Percentiles rank a stretch among this genome's conserved stretches.
phyloP scores from a whole-genome alignment of 2,113 vertebrate genomes.

The Cavia porcellus region DNA sequence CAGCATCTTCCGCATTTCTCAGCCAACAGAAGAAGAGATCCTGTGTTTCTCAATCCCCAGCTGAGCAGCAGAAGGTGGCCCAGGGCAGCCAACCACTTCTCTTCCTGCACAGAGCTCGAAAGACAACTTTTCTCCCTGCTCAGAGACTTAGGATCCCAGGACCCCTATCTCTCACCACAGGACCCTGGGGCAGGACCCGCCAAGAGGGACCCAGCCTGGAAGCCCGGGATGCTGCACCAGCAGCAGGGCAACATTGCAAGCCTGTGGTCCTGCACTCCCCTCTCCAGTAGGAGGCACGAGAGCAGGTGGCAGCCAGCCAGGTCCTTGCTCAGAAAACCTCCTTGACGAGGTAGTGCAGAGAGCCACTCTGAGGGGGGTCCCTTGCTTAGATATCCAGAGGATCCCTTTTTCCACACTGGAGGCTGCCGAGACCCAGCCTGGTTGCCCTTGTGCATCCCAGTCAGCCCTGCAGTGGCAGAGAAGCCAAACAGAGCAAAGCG shows the following conservation, averaged over 20 bases:
- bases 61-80: background rate
- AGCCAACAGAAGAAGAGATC: background rate
- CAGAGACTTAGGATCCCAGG: background rate
- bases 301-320: no score
- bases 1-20: accelerated
- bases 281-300: no score
- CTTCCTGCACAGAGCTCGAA: background rate
- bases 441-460: background rate
- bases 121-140: no score
- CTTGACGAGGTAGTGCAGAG: background rate
- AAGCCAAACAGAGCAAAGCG: background rate
- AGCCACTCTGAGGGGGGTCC: background rate
- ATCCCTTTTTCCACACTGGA: background rate
- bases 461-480: background rate
- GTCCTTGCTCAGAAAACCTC: background rate
- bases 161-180: no score
- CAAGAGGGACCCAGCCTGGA: background rate
- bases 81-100: background rate
- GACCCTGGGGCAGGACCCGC: background rate
- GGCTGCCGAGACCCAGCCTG: background rate
- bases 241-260: background rate
- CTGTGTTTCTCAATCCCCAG: background rate
- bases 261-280: accelerated
- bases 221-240: background rate
- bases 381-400: background rate